Conservation (phyloP, 2,113 vertebrate species). For the Caloenas nicobarica region DNA sequence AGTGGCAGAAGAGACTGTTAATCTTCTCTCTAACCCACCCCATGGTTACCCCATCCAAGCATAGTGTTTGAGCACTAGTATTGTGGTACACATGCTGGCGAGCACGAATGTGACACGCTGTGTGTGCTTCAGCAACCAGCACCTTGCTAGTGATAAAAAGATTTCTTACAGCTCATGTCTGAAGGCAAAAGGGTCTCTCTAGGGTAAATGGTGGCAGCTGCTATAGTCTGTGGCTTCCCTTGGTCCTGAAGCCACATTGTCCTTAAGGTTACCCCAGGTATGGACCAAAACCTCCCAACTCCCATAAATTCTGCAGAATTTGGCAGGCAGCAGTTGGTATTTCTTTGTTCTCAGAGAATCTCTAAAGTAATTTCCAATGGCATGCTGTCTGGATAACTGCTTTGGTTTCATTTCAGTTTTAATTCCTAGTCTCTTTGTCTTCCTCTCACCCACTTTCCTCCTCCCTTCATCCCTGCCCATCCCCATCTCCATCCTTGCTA, state of each 20-base stretch:
- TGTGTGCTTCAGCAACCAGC: neutral
- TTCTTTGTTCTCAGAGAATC: neutral
- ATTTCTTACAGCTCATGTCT: neutral
- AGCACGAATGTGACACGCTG: accelerated
- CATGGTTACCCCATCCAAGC: neutral
- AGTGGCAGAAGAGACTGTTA: neutral
- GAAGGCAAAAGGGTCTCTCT: neutral
- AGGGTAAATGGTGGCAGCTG: neutral
- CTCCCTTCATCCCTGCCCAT: neutral
- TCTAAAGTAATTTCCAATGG: neutral
- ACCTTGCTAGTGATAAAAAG: neutral
- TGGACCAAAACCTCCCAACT: accelerated
- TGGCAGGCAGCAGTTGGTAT: neutral
- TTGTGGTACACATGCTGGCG: accelerated
- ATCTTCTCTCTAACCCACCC: neutral
- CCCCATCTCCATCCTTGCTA: neutral
- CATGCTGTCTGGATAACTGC: neutral
- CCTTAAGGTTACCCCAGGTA: neutral
- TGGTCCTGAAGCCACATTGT: neutral
- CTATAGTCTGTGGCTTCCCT: neutral
- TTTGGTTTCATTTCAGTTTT: neutral
- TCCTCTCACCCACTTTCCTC: neutral
- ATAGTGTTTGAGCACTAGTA: neutral
- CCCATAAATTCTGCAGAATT: neutral
- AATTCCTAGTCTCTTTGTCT: neutral